Evolutionary conservation across 2,797 vertebrate species (phyloP), one percentile per base, ranked within the genome.

Genomic region (Bradypus variegatus): DNA sequence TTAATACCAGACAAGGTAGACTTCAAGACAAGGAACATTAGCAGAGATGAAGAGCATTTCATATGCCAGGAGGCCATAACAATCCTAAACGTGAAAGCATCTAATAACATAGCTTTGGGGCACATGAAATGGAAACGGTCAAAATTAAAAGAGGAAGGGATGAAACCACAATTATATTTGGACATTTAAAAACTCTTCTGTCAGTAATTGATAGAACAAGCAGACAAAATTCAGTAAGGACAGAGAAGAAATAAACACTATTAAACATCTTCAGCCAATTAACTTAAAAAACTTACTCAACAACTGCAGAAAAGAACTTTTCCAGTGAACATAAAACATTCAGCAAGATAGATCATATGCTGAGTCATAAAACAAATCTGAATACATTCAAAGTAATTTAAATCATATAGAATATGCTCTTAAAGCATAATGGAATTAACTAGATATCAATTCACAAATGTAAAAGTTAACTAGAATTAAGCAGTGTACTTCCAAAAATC

Each of bases 381-480:
- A 82, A 45, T 45, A 91, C 78, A 60, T 73, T 78, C 31, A 86
- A 73, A 86, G 62, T 62, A 64, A 77, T 23, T 86, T 31, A 91
- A 88, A 53, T 53, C 38, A 79, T 18, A 75, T 36, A 25, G 2
- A 72, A 6, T 33, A 76, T 25, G 27, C 36, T 85, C n/a, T 80
- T 58, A 41, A 55, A 73, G 38, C 41, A 79, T 8, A 84, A 48
- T 10, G 41, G 48, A 67, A 77, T 81, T 84, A 81, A 85, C 50
- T 14, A 85, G 62, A 81, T 77, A 76, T 64, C n/a, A 65, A 64
- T 29, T 65, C 86, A 69, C 0, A 86, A 27, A 77, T 29, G 38
- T 41, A 91, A 91, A 86, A 67, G 18, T 31, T 73, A 90, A 70
- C 23, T 67, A 93, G 48, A 78, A 82, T 78, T 72, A 89, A 93